phyloP scores from a whole-genome alignment of 2,113 vertebrate genomes.

The Macroglossus sobrinus region DNA sequence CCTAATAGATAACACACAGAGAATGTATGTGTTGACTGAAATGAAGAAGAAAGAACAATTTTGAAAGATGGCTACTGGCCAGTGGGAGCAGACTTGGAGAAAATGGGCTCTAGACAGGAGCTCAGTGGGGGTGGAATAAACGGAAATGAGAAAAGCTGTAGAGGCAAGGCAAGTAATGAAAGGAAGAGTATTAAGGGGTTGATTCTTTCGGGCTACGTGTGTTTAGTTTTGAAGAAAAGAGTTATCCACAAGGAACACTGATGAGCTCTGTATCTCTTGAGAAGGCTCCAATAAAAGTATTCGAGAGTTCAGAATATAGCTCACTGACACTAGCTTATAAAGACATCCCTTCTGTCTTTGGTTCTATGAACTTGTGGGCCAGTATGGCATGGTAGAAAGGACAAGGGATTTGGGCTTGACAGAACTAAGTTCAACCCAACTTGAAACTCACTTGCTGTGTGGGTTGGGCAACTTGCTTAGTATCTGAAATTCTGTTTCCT shows the following conservation, averaged over 20 bases:
- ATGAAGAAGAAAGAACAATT: background rate
- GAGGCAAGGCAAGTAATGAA: background rate
- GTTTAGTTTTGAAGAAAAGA: background rate
- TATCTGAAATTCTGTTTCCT: constrained; percentile 41
- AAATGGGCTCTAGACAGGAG: background rate
- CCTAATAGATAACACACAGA: background rate
- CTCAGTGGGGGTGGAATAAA: background rate
- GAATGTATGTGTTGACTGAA: background rate
- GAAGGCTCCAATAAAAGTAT: background rate
- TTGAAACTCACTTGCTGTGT: background rate
- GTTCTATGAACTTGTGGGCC: background rate
- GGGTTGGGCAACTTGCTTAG: background rate
- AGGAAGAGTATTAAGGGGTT: background rate
- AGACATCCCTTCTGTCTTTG: background rate
- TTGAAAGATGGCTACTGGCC: background rate
- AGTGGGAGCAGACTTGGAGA: background rate
- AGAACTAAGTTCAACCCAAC: background rate
- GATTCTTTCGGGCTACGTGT: background rate
- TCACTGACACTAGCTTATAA: background rate
- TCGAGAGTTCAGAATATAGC: background rate
- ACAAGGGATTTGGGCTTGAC: background rate
- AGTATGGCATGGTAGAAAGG: background rate
- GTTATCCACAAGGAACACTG: background rate
- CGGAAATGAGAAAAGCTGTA: background rate
- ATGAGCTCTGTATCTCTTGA: background rate